Base-by-base conservation (phyloP, 2,888 invertebrate species). In the Myathropa florea region DNA sequence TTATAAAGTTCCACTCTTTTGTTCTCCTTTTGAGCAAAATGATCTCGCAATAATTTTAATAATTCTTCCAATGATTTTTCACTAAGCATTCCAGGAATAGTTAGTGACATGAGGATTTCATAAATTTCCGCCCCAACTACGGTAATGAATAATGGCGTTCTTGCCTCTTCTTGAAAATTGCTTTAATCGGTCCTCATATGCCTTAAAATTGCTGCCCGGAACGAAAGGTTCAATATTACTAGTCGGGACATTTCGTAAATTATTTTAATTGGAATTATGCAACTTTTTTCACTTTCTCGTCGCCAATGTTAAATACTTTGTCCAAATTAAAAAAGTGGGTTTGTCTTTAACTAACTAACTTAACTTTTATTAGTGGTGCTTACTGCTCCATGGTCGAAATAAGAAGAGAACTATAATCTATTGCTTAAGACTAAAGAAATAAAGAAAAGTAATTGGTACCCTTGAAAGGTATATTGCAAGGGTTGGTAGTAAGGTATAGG, bases 81-180 rank as follows among this genome's bases (percentile, higher is more conserved):
- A 46, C 63, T 81, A 6, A 73, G 80, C 18, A 68, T n/a, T 26
- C 75, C 39, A 1, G 78, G 73, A 1, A 67, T 53, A 1, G 72
- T 78, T 21, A 78, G 26, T 21, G 77, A 83, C 76, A 65, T 83
- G 4, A 76, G 33, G 12, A 77, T 55, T 67, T 80, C 46, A n/a
- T 73, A 73, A 18, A 72, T 61, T 14, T 78, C 83, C 12, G 71
- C 76, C 9, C 67, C 71, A 3, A 83, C 72, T 23, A 83, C 7
- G 9, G 83, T 83, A 10, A 83, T 78, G 36, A 83, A 78, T 12
- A 83, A 30, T 1, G 73, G 30, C 4, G 70, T 70, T 23, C 36
- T 26, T 9, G 55, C 59, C 1, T 83, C 61, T 24, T 70, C 78
- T 33, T 18, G 70, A 78, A 59, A 55, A 67, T 24, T 78, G 70